Percentiles rank a stretch among this genome's conserved stretches.
Conservation (phyloP, 64 coral and sea anemone species). For the Pocillopora damicornis region DNA sequence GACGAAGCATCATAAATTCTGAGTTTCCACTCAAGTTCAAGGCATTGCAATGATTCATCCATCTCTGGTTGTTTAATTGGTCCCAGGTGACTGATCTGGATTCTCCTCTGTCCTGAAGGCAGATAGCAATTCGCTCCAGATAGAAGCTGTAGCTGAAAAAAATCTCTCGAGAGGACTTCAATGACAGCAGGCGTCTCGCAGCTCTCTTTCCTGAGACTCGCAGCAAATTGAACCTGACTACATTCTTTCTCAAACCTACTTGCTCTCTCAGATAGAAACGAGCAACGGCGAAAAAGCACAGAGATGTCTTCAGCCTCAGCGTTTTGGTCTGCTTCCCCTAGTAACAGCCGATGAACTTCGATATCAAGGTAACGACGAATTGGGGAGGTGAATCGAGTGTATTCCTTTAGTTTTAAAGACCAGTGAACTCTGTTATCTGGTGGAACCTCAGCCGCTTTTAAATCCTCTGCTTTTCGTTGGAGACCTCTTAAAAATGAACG, state of each 20-base stretch:
- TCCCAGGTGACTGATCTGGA: constrained; percentile 46
- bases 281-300: constrained; percentile 16
- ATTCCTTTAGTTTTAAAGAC: constrained; percentile 12
- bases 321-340: background rate
- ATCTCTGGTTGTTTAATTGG: constrained; percentile 48
- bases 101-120: background rate
- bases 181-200: constrained; percentile 18
- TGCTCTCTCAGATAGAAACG: constrained; percentile 32
- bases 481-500: background rate
- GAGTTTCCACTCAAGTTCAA: constrained; percentile 49
- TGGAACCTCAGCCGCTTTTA: constrained; percentile 25
- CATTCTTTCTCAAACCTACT: constrained; percentile 46
- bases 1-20: constrained; percentile 37
- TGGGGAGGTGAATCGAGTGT: constrained; percentile 73
- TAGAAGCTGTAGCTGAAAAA: constrained; percentile 22
- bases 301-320: constrained; percentile 2
- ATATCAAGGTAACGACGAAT: constrained; percentile 70
- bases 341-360: constrained; percentile 48
- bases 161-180: constrained; percentile 7
- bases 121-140: constrained; percentile 5
- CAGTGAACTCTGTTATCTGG: background rate
- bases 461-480: constrained; percentile 27
- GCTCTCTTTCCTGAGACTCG: background rate
- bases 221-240: constrained; percentile 31
- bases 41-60: background rate